phyloP scores from a whole-genome alignment of 2,888 invertebrate genomes.

The Drosophila mimetica region DNA sequence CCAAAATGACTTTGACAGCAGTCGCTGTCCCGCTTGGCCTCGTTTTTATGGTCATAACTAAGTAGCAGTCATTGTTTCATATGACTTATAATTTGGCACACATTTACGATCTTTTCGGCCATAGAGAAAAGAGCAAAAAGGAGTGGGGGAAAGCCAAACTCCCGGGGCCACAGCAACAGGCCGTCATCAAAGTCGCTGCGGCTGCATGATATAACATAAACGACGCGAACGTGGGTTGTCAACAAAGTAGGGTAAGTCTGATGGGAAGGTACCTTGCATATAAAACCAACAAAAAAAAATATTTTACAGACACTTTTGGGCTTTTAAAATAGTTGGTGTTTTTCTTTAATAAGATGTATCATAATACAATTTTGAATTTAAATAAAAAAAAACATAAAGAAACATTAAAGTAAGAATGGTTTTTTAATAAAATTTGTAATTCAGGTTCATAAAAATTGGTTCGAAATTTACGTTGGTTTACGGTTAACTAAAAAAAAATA shows the following conservation, averaged over 20 bases:
- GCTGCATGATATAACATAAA: slow-evolving; percentile 27
- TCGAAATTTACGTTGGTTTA: no score
- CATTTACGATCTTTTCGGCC: slow-evolving; percentile 57
- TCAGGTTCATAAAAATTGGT: no score
- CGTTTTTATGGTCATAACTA: slow-evolving; percentile 75
- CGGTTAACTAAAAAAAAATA: no score
- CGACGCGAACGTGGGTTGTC: slow-evolving; percentile 31
- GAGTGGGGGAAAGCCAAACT: slow-evolving; percentile 2
- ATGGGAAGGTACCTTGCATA: background rate
- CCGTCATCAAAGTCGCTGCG: slow-evolving; percentile 17
- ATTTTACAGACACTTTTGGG: background rate
- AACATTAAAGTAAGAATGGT: no score
- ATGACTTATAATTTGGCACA: slow-evolving; percentile 74
- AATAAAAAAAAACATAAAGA: no score
- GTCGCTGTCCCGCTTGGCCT: slow-evolving; percentile 35
- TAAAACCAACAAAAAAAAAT: background rate
- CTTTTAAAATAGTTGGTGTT: background rate
- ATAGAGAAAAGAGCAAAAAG: slow-evolving; percentile 10
- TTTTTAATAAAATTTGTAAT: no score
- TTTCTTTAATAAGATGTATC: background rate
- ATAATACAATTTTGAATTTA: background rate
- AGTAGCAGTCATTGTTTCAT: slow-evolving; percentile 65
- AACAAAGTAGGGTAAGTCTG: slow-evolving; percentile 12
- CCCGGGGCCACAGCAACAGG: slow-evolving; percentile 27
- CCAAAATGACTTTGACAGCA: slow-evolving; percentile 78